A percentile compares a stretch with the other conserved stretches of the same genome.
Conservation (phyloP, 2,113 vertebrate species). For the Malurus elegans region DNA sequence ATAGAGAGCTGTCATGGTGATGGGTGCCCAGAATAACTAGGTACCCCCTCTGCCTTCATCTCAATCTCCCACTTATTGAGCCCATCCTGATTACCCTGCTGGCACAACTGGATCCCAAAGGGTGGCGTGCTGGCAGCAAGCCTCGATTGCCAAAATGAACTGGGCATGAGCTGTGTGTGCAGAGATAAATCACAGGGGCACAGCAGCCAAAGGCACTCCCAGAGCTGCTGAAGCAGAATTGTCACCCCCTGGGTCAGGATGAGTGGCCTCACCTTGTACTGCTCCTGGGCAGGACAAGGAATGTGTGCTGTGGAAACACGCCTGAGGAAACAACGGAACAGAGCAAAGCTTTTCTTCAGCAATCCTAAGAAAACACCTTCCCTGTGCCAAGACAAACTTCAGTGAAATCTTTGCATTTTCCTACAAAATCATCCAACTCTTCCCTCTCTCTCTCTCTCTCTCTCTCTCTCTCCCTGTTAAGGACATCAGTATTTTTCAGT, state of each 20-base stretch:
- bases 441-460: background rate
- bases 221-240: background rate
- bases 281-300: background rate
- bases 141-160: background rate
- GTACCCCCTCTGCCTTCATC: background rate
- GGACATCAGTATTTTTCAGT: slow-evolving; percentile 35
- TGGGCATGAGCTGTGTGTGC: background rate
- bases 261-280: background rate
- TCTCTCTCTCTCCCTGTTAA: background rate
- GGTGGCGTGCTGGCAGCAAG: accelerated
- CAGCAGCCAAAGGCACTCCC: background rate
- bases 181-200: background rate
- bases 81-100: background rate
- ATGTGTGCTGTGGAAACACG: background rate
- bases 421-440: background rate
- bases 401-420: background rate
- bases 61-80: background rate
- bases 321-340: background rate
- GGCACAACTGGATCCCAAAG: background rate
- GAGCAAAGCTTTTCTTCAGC: background rate
- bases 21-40: background rate
- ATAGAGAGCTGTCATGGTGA: slow-evolving; percentile 17
- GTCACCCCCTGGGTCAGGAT: background rate
- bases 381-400: background rate
- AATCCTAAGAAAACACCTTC: background rate